A percentile compares a stretch with the other conserved stretches of the same genome.
Evolutionary conservation across 2,888 invertebrate species (phyloP).

Genomic region (Leptura quadrifasciata): DNA sequence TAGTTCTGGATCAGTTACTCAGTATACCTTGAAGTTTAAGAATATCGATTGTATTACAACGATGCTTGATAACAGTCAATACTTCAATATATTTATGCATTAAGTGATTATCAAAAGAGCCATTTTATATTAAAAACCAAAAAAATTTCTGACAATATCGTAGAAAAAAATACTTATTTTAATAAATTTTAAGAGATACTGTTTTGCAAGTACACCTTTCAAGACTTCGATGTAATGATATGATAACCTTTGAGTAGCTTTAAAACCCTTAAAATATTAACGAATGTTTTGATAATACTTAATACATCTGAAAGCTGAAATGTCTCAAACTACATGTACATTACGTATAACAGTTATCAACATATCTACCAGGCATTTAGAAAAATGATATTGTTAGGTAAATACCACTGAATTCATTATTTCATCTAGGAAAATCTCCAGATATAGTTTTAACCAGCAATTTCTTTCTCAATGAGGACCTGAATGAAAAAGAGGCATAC

Average conservation of each 20-base stretch:
- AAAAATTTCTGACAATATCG: not conserved
- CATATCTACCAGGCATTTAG: not conserved
- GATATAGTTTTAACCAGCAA: not conserved
- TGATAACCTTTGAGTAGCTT: not conserved
- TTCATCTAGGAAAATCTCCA: not conserved
- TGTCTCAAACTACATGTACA: slow-evolving; percentile 5
- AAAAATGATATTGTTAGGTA: slow-evolving; percentile 12
- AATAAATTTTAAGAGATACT: not conserved
- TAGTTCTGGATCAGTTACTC: too few relatives aligned
- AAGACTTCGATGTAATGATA: not conserved
- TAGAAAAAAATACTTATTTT: too few relatives aligned
- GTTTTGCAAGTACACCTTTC: not conserved
- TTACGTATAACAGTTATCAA: not conserved
- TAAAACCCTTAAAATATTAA: not conserved
- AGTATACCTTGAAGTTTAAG: not conserved
- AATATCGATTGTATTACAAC: not conserved
- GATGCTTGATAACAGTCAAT: not conserved
- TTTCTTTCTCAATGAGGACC: too few relatives aligned
- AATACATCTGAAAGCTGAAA: slow-evolving; percentile 5
- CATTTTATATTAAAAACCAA: not conserved
- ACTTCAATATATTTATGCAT: not conserved
- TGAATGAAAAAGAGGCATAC: too few relatives aligned
- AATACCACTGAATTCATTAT: not conserved
- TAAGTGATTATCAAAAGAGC: slow-evolving; percentile 5
- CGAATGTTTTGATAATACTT: not conserved